Evolutionary conservation across 2,113 vertebrate species (phyloP).

Genomic region (Pteronura brasiliensis): DNA sequence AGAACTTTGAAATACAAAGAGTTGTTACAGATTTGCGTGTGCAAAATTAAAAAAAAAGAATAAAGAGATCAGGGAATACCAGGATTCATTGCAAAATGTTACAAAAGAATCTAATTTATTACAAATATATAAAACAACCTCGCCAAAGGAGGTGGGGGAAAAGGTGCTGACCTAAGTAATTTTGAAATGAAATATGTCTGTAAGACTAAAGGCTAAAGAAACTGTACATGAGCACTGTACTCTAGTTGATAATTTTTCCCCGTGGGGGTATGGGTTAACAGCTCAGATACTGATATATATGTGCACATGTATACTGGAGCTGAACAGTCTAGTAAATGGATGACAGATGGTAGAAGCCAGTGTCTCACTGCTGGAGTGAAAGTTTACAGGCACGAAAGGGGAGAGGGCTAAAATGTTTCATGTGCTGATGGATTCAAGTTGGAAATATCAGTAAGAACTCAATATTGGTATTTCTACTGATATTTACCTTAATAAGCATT

Average conservation of each 20-base stretch:
- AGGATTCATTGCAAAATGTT: neutral
- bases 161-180: neutral
- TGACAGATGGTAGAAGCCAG: neutral
- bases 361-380: neutral
- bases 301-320: neutral
- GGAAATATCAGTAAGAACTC: neutral
- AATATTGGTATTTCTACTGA: neutral
- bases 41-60: neutral
- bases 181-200: neutral
- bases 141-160: neutral
- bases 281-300: neutral
- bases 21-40: neutral
- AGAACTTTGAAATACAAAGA: neutral
- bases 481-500: neutral
- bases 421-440: neutral
- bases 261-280: neutral
- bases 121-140: neutral
- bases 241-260: neutral
- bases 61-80: neutral
- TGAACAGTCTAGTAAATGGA: neutral
- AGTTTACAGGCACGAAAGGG: neutral
- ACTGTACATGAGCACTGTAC: neutral
- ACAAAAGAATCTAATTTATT: neutral
- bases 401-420: neutral
- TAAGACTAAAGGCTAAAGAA: neutral